Evolutionary conservation across 2,797 vertebrate genomes (phyloP), one percentile per base, ranked within the genome.

Genomic region (Chelon auratus): DNA sequence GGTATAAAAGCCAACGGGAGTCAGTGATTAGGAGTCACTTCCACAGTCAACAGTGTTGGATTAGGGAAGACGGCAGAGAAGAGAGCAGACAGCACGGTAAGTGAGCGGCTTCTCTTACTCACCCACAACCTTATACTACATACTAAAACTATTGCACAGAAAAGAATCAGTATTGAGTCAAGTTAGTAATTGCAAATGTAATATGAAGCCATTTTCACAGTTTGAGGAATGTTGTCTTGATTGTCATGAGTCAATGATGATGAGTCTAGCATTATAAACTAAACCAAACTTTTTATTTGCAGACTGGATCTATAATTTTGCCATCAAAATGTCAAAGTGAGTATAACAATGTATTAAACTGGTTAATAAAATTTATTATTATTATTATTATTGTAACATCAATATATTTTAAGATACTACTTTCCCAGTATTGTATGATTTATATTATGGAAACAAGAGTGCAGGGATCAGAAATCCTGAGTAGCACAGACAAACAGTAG

Each of bases 311-410:
- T 55, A 10, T 62, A 70, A 68, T 65, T 56, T 68, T 50, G 36
- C 48, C n/a, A 48, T 75, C 82, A 84, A 82, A 55, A 95, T 94
- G 94, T 56, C 93, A 73, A 95, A 91, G 94, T 95, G 66, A 94
- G 93, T 92, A 70, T 56, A 18, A 47, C 30, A 33, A 33, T 33
- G 30, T 33, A 8, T 33, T 33, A 33, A 33, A 33, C 5, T 3
- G 30, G 30, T 1, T 30, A 30, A 30, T 30, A 30, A 30, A 4
- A 4, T 30, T 6, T 22, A 22, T 22, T 22, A 22, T 22, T 3
- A 13, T 59, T 33, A 54, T 17, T 2, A 45, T 2, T 1, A 3
- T 4, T 47, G 9, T 18, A 12, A 17, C 14, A 17, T 13, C 9
- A 12, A 47, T 59, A 6, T 30, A 36, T 30, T 64, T 66, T 24